These are phyloP conservation scores for Terrapene triunguis DNA, from an alignment of 2,113 vertebrate genomes.

Conservation along the genomic window DNA sequence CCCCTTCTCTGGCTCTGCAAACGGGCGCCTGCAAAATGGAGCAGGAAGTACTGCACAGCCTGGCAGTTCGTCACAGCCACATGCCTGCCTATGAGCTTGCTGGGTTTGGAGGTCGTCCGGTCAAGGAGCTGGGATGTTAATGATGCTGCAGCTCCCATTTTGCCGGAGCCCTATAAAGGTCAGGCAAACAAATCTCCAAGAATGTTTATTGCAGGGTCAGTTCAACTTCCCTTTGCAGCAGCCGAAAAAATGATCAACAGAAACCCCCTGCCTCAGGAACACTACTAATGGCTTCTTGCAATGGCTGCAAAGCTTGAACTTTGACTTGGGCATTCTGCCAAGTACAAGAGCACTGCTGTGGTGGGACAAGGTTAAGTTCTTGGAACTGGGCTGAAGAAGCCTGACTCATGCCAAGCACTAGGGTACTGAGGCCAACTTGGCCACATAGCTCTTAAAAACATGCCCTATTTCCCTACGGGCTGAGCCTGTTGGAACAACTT, in stretches of 20 bases:
- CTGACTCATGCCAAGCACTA: constrained; percentile 35
- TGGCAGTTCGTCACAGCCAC: background rate
- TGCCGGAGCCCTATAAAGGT: background rate
- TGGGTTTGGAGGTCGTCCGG: background rate
- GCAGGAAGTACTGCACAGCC: background rate
- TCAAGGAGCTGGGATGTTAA: background rate
- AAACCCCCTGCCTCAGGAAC: background rate
- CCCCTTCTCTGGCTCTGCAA: background rate
- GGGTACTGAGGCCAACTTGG: constrained; percentile 11
- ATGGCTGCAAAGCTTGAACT: background rate
- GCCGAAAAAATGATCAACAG: background rate
- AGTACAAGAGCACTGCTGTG: background rate
- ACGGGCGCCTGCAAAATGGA: background rate
- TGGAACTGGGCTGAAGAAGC: constrained; percentile 46
- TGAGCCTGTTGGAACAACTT: background rate
- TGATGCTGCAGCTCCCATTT: background rate
- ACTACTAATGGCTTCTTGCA: background rate
- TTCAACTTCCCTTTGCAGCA: background rate
- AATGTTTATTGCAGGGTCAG: background rate
- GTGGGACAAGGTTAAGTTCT: background rate
- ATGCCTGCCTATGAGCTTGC: background rate
- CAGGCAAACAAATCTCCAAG: background rate
- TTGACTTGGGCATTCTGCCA: background rate
- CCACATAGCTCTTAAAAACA: constrained; percentile 33
- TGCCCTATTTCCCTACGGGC: constrained; percentile 11